Percentiles rank a stretch among this genome's conserved stretches.
Evolutionary conservation across 2,888 invertebrate species (phyloP).

Genomic region (Drosophila macrospina): DNA sequence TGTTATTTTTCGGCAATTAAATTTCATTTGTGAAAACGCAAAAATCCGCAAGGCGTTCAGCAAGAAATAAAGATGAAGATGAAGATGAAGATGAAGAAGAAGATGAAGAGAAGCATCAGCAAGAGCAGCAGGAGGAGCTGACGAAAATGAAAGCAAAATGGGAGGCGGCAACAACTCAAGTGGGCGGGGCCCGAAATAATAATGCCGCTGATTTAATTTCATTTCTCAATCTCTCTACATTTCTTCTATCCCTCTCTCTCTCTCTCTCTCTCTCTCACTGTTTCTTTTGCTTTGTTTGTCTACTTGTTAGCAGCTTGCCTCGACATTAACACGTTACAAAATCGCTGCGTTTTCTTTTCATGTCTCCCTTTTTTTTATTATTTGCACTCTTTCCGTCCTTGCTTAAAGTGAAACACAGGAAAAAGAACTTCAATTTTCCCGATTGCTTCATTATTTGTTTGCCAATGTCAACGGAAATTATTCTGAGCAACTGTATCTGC

Average conservation of each 20-base stretch:
- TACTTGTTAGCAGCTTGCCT: conserved; percentile 69
- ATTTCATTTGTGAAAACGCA: conserved; percentile 63
- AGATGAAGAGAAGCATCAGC: conserved; percentile 7
- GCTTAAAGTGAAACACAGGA: conserved; percentile 56
- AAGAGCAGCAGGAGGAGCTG: neutral
- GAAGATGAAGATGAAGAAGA: neutral
- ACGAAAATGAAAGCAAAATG: conserved; percentile 12
- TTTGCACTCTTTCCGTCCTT: conserved; percentile 47
- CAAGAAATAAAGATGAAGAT: conserved; percentile 13
- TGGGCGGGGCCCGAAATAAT: conserved; percentile 57
- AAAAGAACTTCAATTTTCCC: conserved; percentile 16
- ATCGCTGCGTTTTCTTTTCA: conserved; percentile 25
- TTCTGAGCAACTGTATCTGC: conserved; percentile 43
- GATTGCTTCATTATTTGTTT: conserved; percentile 56
- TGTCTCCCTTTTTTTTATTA: conserved; percentile 7
- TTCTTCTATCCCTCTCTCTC: no score
- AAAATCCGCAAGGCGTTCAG: conserved; percentile 42
- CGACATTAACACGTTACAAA: conserved; percentile 73
- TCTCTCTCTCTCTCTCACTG: conserved; percentile 1
- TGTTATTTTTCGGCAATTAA: conserved; percentile 73
- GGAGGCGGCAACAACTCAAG: conserved; percentile 16
- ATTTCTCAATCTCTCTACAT: conserved; percentile 56
- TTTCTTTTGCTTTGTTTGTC: conserved; percentile 60
- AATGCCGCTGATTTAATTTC: conserved; percentile 76
- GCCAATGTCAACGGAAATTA: conserved; percentile 55